Percentiles rank a stretch among this genome's conserved stretches.
Conservation (phyloP, 1,140 invertebrate species). For the Zaprionus gabonicus region DNA sequence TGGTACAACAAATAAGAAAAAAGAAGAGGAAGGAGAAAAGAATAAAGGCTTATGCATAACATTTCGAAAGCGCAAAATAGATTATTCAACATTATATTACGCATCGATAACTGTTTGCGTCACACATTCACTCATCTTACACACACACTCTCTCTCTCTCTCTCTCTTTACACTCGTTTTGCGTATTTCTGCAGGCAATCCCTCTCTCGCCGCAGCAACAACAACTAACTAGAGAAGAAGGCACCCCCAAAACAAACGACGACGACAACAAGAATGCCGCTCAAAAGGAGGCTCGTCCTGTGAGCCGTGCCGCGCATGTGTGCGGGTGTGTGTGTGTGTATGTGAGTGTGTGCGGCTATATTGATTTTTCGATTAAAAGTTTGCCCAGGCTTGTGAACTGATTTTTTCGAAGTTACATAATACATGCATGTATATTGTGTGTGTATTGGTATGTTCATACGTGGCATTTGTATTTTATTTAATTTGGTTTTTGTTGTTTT, state of each 20-base stretch:
- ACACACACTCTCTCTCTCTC: neutral
- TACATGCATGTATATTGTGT: neutral
- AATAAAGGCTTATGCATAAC: constrained; percentile 58
- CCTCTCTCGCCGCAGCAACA: neutral
- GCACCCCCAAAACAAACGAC: constrained; percentile 10
- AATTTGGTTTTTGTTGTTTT: constrained; percentile 7
- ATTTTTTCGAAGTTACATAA: constrained; percentile 56
- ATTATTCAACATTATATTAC: constrained; percentile 38
- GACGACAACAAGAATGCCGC: constrained; percentile 18
- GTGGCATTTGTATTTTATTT: constrained; percentile 30
- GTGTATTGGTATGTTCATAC: constrained; percentile 26
- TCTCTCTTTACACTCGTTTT: neutral
- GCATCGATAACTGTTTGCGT: constrained; percentile 28
- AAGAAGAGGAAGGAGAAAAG: constrained; percentile 11
- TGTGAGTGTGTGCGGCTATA: constrained; percentile 34
- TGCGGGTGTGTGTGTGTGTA: constrained; percentile 5
- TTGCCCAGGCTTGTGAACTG: constrained; percentile 17
- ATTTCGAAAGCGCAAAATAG: constrained; percentile 45
- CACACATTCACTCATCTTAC: neutral
- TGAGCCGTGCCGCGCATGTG: constrained; percentile 10
- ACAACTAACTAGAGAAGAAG: neutral
- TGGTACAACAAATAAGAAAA: constrained; percentile 13
- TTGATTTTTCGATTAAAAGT: constrained; percentile 62
- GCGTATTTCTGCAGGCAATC: neutral
- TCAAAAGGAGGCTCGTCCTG: constrained; percentile 78